phyloP scores from a whole-genome alignment of 2,888 invertebrate genomes.

The Tinea pellionella region DNA sequence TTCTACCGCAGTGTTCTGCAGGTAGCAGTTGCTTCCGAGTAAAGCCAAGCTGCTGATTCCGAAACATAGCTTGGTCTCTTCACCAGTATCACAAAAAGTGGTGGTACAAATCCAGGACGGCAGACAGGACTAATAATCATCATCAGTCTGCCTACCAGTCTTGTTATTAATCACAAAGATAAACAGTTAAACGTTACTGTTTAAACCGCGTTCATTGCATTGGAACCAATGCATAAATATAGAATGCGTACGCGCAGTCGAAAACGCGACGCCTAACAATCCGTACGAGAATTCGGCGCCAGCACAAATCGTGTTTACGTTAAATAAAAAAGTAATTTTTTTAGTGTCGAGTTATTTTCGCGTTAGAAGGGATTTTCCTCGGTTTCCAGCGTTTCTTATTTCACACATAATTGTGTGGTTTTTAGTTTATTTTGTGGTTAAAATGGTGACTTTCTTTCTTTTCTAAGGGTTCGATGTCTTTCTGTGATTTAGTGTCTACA shows the following conservation, averaged over 20 bases:
- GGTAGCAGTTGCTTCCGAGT: too few species aligned
- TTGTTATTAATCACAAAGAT: too few species aligned
- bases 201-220: constrained; percentile 1
- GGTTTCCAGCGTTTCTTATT: neutral
- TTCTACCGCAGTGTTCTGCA: too few species aligned
- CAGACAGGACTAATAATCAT: too few species aligned
- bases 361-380: constrained; percentile 21
- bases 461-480: neutral
- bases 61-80: too few species aligned
- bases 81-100: too few species aligned
- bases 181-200: neutral
- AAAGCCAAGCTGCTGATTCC: too few species aligned
- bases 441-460: neutral
- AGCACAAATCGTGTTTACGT: constrained; percentile 29
- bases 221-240: constrained; percentile 6
- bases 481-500: neutral
- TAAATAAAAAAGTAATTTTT: constrained; percentile 16
- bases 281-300: constrained; percentile 32
- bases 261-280: constrained; percentile 53
- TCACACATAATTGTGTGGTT: neutral
- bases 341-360: constrained; percentile 40
- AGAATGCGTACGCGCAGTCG: constrained; percentile 31
- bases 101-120: too few species aligned
- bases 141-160: too few species aligned
- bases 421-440: neutral